phyloP scores from a whole-genome alignment of 2,888 invertebrate species.

The Colletes collaris region DNA sequence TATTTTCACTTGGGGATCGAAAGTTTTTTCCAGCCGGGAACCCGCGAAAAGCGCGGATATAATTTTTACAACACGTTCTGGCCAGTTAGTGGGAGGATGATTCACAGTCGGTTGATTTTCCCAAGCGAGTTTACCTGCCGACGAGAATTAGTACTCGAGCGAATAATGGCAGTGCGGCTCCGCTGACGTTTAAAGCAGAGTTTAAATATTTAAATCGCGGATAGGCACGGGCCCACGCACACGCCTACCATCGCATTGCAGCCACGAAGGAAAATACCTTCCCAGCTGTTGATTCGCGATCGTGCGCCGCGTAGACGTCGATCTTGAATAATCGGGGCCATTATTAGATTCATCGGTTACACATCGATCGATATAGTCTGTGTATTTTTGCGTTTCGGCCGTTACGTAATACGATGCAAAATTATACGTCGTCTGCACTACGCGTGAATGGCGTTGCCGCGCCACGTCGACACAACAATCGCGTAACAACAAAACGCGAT shows the following conservation, averaged over 20 bases:
- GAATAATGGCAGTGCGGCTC: slow-evolving; percentile 55
- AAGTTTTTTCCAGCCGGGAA: neutral
- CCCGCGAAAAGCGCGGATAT: neutral
- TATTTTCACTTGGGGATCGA: neutral
- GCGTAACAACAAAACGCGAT: too few species aligned
- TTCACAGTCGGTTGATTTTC: slow-evolving; percentile 59
- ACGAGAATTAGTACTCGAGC: slow-evolving; percentile 56
- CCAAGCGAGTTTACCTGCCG: slow-evolving; percentile 52
- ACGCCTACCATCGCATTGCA: slow-evolving; percentile 50
- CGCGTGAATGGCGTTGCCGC: neutral
- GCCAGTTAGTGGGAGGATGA: slow-evolving; percentile 39
- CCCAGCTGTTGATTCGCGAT: slow-evolving; percentile 45
- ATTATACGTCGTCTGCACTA: slow-evolving; percentile 5
- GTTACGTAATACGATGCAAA: slow-evolving; percentile 39
- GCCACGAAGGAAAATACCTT: slow-evolving; percentile 42
- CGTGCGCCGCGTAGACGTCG: slow-evolving; percentile 32
- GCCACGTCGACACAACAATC: too few species aligned
- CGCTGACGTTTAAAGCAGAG: slow-evolving; percentile 52
- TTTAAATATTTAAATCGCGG: slow-evolving; percentile 67
- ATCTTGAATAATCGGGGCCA: slow-evolving; percentile 59
- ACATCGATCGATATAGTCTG: slow-evolving; percentile 50
- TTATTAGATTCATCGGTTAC: slow-evolving; percentile 59
- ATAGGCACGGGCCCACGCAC: slow-evolving; percentile 61
- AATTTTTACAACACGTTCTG: slow-evolving; percentile 16
- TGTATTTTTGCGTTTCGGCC: slow-evolving; percentile 36